Conservation (phyloP, 2,113 vertebrate genomes). For the Neomonachus schauinslandi region DNA sequence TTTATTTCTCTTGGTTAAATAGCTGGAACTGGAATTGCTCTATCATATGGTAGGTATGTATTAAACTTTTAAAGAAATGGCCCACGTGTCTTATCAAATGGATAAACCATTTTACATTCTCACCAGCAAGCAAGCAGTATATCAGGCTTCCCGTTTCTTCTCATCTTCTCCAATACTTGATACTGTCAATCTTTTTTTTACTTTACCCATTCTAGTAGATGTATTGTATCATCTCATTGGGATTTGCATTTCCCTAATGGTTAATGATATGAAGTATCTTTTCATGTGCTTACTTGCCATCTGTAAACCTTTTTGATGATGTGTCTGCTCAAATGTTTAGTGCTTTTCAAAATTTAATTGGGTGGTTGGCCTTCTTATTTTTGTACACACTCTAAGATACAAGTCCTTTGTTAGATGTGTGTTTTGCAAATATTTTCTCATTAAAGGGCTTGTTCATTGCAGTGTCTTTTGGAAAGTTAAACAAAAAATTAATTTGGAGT, state of each 20-base stretch:
- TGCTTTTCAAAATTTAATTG: background rate
- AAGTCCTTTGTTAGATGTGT: background rate
- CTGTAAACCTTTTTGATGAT: background rate
- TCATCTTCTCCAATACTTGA: background rate
- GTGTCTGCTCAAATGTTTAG: background rate
- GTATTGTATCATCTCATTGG: background rate
- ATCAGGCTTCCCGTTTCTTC: background rate
- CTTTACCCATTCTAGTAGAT: background rate
- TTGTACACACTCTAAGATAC: background rate
- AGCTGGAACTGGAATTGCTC: background rate
- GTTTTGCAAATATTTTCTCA: background rate
- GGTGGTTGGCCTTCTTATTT: background rate
- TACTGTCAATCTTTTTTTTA: background rate
- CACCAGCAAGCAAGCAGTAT: background rate
- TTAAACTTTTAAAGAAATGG: background rate
- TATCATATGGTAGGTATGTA: background rate
- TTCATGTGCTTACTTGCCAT: background rate
- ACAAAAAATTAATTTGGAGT: background rate
- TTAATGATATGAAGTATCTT: background rate
- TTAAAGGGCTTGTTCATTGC: background rate
- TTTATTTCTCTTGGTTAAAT: conserved; percentile 10
- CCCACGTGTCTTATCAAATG: background rate
- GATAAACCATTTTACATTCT: background rate
- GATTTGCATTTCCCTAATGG: background rate
- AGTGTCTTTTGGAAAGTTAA: background rate